Percentiles rank a stretch among this genome's conserved stretches.
These are phyloP conservation scores for Tetrao urogallus DNA, from an alignment of 2,113 vertebrate genomes.

Conservation along the genomic window DNA sequence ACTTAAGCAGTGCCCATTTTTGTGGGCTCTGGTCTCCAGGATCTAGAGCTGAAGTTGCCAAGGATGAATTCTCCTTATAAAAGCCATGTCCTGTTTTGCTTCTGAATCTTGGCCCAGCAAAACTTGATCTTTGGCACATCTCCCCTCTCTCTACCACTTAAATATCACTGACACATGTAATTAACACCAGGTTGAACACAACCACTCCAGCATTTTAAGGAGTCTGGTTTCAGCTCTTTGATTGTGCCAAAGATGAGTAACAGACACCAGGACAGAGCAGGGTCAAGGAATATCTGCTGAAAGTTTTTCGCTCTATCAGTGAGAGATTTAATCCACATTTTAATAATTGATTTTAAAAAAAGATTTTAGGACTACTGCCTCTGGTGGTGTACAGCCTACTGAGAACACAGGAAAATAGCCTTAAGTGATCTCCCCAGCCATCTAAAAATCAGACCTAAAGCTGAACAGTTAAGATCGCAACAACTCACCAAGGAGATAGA, in stretches of 20 bases:
- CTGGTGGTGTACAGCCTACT: neutral
- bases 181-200: conserved; percentile 57
- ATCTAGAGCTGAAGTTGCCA: neutral
- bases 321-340: neutral
- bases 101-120: conserved; percentile 12
- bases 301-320: neutral
- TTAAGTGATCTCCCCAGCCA: neutral
- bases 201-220: conserved; percentile 25
- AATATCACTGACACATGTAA: conserved; percentile 53
- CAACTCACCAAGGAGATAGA: neutral
- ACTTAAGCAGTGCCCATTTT: neutral
- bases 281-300: neutral
- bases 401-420: neutral
- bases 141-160: conserved; percentile 6
- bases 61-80: neutral
- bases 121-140: conserved; percentile 11
- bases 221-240: conserved; percentile 45
- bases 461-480: neutral
- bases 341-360: neutral
- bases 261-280: conserved; percentile 6
- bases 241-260: conserved; percentile 12
- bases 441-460: neutral
- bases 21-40: neutral
- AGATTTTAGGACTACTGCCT: neutral
- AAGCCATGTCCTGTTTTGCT: conserved; percentile 26